Conservation (phyloP, 2,888 invertebrate genomes). For the Thelaira solivaga region DNA sequence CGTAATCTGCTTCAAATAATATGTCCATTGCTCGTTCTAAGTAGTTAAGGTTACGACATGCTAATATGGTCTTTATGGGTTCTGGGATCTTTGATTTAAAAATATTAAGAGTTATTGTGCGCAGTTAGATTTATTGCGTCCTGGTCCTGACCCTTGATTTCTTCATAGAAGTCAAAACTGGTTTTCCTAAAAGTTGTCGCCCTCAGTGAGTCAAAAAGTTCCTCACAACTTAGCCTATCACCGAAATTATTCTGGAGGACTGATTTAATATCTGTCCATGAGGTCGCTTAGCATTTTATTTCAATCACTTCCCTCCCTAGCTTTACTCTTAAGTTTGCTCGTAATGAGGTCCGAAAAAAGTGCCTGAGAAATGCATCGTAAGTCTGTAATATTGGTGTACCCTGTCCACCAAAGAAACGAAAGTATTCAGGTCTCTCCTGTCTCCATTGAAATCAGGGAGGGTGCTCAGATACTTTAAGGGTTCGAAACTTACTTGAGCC, state of each 20-base stretch:
- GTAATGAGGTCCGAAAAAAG: neutral
- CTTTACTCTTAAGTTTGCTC: neutral
- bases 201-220: neutral
- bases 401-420: neutral
- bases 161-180: no score
- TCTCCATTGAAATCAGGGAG: neutral
- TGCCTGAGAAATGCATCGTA: neutral
- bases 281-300: neutral
- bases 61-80: neutral
- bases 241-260: no score
- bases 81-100: neutral
- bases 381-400: no score
- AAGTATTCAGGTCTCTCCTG: neutral
- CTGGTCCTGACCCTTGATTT: neutral
- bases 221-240: neutral
- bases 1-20: neutral
- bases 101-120: no score
- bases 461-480: neutral
- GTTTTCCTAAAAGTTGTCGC: no score
- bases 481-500: neutral
- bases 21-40: neutral
- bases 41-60: neutral
- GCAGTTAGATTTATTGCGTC: neutral
- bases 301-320: no score
- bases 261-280: neutral